These are phyloP conservation scores for Chrysocyon brachyurus DNA, from an alignment of 2,797 vertebrate species.

Conservation along the genomic window DNA sequence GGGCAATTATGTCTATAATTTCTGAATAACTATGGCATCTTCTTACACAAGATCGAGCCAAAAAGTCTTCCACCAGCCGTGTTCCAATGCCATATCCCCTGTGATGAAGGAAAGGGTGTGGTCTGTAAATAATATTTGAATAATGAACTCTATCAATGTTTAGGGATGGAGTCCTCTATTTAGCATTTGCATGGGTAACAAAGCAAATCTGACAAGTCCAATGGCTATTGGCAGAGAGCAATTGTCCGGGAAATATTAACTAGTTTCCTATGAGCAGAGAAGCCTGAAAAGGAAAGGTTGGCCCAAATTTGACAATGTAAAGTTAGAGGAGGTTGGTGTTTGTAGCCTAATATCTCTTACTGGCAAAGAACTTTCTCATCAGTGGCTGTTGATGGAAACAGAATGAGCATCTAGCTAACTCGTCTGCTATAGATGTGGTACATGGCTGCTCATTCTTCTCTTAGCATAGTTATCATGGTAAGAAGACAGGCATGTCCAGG, in stretches of 20 bases:
- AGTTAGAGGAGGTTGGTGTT: neutral
- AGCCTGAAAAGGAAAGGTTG: neutral
- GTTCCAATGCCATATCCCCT: constrained; percentile 90
- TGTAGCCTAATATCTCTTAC: neutral
- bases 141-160: neutral
- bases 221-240: neutral
- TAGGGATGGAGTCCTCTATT: neutral
- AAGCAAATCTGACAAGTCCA: neutral
- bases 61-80: constrained; percentile 90
- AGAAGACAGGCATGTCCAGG: neutral
- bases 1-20: constrained; percentile 90
- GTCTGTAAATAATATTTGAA: neutral
- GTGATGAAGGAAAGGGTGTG: constrained; percentile 58
- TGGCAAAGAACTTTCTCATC: neutral
- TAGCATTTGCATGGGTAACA: neutral
- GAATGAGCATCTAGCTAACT: neutral
- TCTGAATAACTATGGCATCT: constrained; percentile 91
- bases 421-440: neutral
- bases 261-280: neutral
- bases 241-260: neutral
- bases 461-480: neutral
- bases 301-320: neutral
- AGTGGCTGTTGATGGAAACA: neutral
- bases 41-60: constrained; percentile 89
- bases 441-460: neutral